Evolutionary conservation across 2,888 invertebrate species (phyloP).

Genomic region (Cistogaster globosa): DNA sequence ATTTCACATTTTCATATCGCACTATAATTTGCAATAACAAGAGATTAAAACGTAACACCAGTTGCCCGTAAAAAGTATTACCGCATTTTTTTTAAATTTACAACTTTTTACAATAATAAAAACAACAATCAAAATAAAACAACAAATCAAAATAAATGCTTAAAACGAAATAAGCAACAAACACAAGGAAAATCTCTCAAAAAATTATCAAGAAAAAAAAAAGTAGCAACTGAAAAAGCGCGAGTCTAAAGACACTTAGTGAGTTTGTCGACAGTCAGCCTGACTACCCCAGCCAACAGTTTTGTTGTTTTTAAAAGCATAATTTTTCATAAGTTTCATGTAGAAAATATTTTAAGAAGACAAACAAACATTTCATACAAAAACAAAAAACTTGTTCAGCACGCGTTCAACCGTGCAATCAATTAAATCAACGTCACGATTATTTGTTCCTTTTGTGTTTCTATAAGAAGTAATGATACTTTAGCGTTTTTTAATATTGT

Average conservation of each 20-base stretch:
- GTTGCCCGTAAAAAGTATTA: constrained; percentile 51
- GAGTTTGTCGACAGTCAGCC: background rate
- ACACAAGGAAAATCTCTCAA: background rate
- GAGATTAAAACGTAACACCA: constrained; percentile 50
- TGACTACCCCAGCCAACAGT: background rate
- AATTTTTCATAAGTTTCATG: constrained; percentile 35
- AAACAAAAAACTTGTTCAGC: constrained; percentile 27
- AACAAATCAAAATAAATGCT: constrained; percentile 15
- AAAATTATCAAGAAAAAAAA: constrained; percentile 4
- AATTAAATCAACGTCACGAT: constrained; percentile 1
- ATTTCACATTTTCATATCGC: background rate
- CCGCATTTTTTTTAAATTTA: constrained; percentile 57
- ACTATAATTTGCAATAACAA: constrained; percentile 7
- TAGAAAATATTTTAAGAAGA: constrained; percentile 31
- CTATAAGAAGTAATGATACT: background rate
- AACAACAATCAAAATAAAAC: constrained; percentile 23
- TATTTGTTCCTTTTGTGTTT: constrained; percentile 4
- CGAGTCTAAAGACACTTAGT: background rate
- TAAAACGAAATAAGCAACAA: constrained; percentile 12
- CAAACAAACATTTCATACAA: constrained; percentile 6
- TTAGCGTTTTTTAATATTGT: background rate
- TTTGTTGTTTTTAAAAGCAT: constrained; percentile 1
- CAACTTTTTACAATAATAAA: constrained; percentile 15
- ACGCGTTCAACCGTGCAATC: constrained; percentile 17
- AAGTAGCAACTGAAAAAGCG: constrained; percentile 1